phyloP scores from a whole-genome alignment of 2,797 vertebrate genomes.

The Bradypodion ventrale region DNA sequence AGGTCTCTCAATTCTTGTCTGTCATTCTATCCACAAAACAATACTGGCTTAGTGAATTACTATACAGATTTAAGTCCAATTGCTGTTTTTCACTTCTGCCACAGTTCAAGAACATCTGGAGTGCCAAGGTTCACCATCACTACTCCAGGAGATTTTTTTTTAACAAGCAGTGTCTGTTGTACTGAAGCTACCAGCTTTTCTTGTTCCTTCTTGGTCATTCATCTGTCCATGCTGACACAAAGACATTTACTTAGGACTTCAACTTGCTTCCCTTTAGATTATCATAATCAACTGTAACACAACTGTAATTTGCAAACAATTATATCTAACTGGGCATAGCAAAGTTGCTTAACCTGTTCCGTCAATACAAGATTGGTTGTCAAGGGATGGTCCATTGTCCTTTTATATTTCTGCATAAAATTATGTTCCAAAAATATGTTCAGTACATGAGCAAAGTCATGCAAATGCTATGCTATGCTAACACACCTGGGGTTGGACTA shows the following conservation, averaged over 20 bases:
- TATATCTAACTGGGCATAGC: too few relatives aligned
- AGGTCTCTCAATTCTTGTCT: too few relatives aligned
- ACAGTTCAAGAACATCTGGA: too few relatives aligned
- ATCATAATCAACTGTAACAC: not conserved
- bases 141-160: too few relatives aligned
- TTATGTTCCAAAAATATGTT: not conserved
- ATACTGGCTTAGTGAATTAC: too few relatives aligned
- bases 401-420: not conserved
- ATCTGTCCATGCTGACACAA: not conserved
- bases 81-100: too few relatives aligned
- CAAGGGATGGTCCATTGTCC: not conserved
- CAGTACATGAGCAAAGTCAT: not conserved
- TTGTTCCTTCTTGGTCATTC: not conserved
- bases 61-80: too few relatives aligned
- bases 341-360: slow-evolving; percentile 15
- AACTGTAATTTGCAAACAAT: slow-evolving; percentile 1
- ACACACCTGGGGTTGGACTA: not conserved
- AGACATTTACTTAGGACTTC: not conserved
- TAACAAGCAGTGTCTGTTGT: not conserved
- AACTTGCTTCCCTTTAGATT: not conserved
- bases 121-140: too few relatives aligned
- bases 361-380: not conserved
- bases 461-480: not conserved
- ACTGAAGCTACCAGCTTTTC: not conserved
- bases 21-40: too few relatives aligned